These are phyloP conservation scores for Choristoneura fumiferana DNA, from an alignment of 1,140 invertebrate species.

Conservation along the genomic window DNA sequence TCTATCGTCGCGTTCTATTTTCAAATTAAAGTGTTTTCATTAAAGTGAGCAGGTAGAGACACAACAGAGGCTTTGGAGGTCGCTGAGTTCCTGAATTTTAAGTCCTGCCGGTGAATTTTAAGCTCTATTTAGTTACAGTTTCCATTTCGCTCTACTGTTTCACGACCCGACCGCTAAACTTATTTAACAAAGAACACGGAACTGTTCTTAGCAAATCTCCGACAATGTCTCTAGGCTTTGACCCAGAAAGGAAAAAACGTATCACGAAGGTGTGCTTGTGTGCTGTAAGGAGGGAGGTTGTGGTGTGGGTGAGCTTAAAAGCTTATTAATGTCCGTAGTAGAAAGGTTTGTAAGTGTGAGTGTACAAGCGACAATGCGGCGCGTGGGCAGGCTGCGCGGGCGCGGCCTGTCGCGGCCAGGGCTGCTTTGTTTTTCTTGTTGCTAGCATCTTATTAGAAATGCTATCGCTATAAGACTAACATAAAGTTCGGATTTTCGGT, in stretches of 20 bases:
- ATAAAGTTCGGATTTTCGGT: neutral
- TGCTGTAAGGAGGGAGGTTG: constrained; percentile 12
- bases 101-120: too few species aligned
- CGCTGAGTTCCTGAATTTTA: too few species aligned
- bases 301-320: constrained; percentile 59
- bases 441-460: constrained; percentile 19
- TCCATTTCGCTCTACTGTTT: neutral
- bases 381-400: constrained; percentile 53
- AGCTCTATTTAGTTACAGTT: too few species aligned
- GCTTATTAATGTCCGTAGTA: constrained; percentile 58
- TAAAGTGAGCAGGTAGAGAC: too few species aligned
- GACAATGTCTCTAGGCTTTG: constrained; percentile 36
- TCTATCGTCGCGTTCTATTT: too few species aligned
- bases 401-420: constrained; percentile 43
- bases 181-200: constrained; percentile 41
- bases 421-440: constrained; percentile 28
- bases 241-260: constrained; percentile 66
- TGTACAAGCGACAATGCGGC: constrained; percentile 41
- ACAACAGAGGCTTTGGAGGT: too few species aligned
- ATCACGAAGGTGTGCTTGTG: constrained; percentile 26
- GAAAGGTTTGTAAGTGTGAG: constrained; percentile 35
- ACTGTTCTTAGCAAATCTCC: constrained; percentile 41
- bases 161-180: neutral
- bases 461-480: neutral
- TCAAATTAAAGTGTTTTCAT: too few species aligned